Evolutionary conservation across 1,140 invertebrate genomes (phyloP), one percentile per base, ranked within the genome.

Genomic region (Diorhabda carinulata): DNA sequence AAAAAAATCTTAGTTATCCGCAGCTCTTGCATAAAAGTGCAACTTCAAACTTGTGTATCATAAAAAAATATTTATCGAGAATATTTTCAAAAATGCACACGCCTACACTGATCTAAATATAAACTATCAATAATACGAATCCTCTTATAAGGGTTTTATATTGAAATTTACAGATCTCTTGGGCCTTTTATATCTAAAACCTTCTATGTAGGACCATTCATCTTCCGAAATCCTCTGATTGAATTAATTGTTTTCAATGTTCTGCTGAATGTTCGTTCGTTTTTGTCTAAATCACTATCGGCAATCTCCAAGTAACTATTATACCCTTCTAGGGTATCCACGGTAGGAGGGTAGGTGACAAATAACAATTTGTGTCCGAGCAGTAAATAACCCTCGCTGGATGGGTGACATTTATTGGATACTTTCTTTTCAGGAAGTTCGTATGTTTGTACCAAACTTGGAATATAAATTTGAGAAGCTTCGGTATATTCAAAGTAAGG

Each of bases 281-380:
- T 52, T n/a, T 6, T 52, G 47, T 52, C 47, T 6, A 52, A 52
- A 52, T 52, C 47, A 52, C 47, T 52, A 52, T 52, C 47, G 47
- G 47, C 47, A 52, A 52, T 52, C 47, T 52, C n/a, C 47, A n/a
- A 52, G 47, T 52, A 8, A 52, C 47, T 52, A 52, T 52, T n/a
- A 8, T 4, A n/a, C 47, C n/a, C 25, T 25, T 25, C 25, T 25
- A 25, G 25, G 25, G 25, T 25, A 25, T 52, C 3, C 6, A 52
- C 6, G 47, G 6, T 52, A 52, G 6, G 47, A 52, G 47, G 47
- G 47, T 4, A n/a, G 47, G 47, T 52, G 47, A 52, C 47, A 52
- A 52, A 52, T 52, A 52, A 52, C 47, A 52, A 52, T 52, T 52
- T 52, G 47, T 52, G 47, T 52, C 47, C 47, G 47, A 52, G 47